phyloP scores from a whole-genome alignment of 53 echinoderm and acorn worm genomes.

The Crossaster papposus region DNA sequence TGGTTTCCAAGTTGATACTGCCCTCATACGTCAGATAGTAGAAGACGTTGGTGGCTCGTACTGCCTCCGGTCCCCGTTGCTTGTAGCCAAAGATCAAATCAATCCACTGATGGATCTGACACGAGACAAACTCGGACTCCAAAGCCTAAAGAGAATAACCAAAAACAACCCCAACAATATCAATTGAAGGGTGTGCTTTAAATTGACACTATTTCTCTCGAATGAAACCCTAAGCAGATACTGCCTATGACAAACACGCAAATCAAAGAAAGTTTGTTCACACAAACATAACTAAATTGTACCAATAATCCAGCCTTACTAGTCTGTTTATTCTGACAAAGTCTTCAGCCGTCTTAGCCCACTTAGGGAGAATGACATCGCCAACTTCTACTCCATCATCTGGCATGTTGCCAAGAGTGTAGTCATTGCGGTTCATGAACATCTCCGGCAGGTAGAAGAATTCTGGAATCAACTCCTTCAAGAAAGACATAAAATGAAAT shows the following conservation, averaged over 20 bases:
- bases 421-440: conserved; percentile 87
- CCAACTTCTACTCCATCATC: conserved; percentile 90
- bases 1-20: conserved; percentile 91
- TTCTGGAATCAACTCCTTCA: conserved; percentile 96
- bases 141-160: conserved; percentile 64
- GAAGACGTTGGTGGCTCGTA: conserved; percentile 93
- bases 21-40: conserved; percentile 99
- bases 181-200: background rate
- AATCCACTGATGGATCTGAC: conserved; percentile 99
- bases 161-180: background rate
- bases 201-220: background rate
- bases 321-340: conserved; percentile 98
- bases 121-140: conserved; percentile 99
- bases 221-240: too few relatives aligned
- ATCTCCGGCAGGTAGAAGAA: conserved; percentile 99
- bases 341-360: conserved; percentile 98
- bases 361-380: conserved; percentile 89
- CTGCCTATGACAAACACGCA: too few relatives aligned
- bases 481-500: background rate
- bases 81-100: conserved; percentile 99
- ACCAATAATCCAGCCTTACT: conserved; percentile 55
- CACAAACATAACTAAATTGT: too few relatives aligned
- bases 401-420: conserved; percentile 74
- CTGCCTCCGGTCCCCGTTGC: conserved; percentile 95
- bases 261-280: background rate